Evolutionary conservation across 2,113 vertebrate genomes (phyloP).

Genomic region (Ictalurus punctatus): DNA sequence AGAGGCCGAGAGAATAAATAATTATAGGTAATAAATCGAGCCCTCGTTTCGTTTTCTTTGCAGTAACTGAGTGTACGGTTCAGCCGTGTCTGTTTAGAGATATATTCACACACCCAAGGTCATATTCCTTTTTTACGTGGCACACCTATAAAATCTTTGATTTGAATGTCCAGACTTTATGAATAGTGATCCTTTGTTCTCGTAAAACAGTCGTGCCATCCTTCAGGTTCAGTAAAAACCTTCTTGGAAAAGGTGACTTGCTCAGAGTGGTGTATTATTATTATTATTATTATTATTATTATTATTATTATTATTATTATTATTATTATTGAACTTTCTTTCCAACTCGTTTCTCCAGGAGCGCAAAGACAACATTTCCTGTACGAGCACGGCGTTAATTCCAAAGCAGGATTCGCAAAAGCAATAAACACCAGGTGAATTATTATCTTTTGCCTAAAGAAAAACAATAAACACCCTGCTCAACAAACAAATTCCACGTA

Average conservation of each 20-base stretch:
- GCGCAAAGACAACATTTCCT: not conserved
- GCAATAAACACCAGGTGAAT: not conserved
- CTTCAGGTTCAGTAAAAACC: not conserved
- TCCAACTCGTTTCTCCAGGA: not conserved
- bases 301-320: no score
- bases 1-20: not conserved
- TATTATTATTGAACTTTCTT: not conserved
- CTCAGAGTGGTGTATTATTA: not conserved
- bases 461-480: not conserved
- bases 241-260: not conserved
- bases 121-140: not conserved
- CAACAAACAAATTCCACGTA: not conserved
- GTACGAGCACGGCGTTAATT: not conserved
- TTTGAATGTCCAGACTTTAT: slow-evolving; percentile 13
- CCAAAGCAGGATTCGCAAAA: not conserved
- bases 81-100: not conserved
- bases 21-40: slow-evolving; percentile 4
- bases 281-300: no score
- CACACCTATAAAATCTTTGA: not conserved
- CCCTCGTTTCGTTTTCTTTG: not conserved
- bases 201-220: not conserved
- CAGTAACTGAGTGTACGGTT: not conserved
- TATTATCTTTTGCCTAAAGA: no score
- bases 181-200: not conserved
- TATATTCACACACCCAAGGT: slow-evolving; percentile 6